A percentile compares a stretch with the other conserved stretches of the same genome.
Conservation (phyloP, 2,888 invertebrate genomes). For the Candidula unifasciata region DNA sequence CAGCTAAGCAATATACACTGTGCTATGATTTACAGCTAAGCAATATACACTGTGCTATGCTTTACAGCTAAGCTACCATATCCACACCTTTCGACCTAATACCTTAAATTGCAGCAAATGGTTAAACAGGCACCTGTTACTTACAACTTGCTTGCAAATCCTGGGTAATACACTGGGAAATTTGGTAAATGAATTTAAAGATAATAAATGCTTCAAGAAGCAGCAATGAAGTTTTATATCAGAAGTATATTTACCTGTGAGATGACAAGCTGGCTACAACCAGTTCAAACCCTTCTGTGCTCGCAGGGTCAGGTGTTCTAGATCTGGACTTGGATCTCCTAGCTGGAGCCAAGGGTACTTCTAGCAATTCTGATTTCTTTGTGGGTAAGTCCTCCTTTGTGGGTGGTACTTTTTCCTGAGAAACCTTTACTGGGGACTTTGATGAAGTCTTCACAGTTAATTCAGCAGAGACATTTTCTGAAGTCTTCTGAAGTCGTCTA, state of each 20-base stretch:
- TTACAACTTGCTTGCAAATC: too few species aligned
- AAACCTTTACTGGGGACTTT: not conserved
- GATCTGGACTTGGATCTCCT: not conserved
- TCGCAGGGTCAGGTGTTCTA: not conserved
- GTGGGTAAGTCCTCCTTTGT: not conserved
- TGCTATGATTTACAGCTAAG: too few species aligned
- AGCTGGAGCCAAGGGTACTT: not conserved
- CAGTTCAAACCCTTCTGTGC: constrained; percentile 24
- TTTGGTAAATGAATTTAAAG: too few species aligned
- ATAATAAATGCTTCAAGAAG: too few species aligned
- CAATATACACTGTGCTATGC: too few species aligned
- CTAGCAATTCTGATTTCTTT: not conserved
- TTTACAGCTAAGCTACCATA: too few species aligned
- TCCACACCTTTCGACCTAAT: too few species aligned
- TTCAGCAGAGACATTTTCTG: constrained; percentile 7
- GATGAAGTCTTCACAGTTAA: not conserved
- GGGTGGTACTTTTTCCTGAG: not conserved
- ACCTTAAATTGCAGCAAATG: too few species aligned
- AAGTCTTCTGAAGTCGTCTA: constrained; percentile 21
- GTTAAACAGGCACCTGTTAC: too few species aligned
- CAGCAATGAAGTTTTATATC: too few species aligned
- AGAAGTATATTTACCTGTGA: constrained; percentile 7
- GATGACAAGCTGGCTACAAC: not conserved
- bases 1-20: too few species aligned
- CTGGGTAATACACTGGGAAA: too few species aligned